A percentile compares a stretch with the other conserved stretches of the same genome.
These are phyloP conservation scores for Rugalucina vietnamica DNA, from an alignment of 2,888 invertebrate genomes.

Conservation along the genomic window DNA sequence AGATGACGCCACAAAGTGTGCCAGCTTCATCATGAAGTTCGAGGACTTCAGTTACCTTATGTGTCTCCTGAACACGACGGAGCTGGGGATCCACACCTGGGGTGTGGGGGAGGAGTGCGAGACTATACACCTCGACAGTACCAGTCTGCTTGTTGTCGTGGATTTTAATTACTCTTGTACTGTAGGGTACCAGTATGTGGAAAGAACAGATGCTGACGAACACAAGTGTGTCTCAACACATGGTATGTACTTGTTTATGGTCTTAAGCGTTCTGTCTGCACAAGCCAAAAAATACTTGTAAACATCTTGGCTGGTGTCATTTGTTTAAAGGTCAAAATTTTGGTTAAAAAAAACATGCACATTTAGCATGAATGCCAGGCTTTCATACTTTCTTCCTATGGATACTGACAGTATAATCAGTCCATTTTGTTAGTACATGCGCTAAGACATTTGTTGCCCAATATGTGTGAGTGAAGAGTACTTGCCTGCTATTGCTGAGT, in stretches of 20 bases:
- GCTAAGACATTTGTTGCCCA: too few species aligned
- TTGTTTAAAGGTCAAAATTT: too few species aligned
- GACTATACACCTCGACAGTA: not conserved
- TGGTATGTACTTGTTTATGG: not conserved
- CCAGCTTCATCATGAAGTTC: not conserved
- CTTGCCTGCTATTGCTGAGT: too few species aligned
- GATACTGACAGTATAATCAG: too few species aligned
- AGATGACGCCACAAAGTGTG: not conserved
- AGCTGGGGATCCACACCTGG: not conserved
- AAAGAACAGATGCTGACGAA: not conserved
- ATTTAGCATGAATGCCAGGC: too few species aligned
- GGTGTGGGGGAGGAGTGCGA: not conserved
- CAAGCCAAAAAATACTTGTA: too few species aligned
- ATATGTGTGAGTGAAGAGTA: too few species aligned
- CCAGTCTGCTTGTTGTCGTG: not conserved
- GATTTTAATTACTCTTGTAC: not conserved
- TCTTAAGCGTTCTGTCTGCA: too few species aligned
- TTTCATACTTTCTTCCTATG: too few species aligned
- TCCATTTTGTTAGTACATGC: too few species aligned
- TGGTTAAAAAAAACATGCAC: too few species aligned
- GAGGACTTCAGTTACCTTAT: not conserved
- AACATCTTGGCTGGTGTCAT: too few species aligned
- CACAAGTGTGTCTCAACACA: not conserved
- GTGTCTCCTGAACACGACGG: not conserved
- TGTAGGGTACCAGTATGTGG: not conserved